Conservation (phyloP, 2,113 vertebrate species). For the Pipa parva region DNA sequence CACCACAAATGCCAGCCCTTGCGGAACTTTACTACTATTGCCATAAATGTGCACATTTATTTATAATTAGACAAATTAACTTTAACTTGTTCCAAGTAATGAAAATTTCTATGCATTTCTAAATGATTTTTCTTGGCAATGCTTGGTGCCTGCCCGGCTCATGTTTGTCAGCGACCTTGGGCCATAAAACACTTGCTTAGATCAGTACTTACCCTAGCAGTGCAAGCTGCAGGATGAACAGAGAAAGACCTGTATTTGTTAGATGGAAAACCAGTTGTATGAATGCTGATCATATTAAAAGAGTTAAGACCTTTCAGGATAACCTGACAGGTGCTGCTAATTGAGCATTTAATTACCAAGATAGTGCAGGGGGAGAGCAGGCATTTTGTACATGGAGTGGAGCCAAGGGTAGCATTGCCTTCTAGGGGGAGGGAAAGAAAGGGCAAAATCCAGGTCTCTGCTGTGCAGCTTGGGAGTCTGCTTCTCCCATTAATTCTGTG, state of each 20-base stretch:
- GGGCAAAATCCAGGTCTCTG: slow-evolving; percentile 26
- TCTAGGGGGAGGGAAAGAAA: background rate
- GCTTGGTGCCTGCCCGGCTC: too few relatives aligned
- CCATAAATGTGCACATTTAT: too few relatives aligned
- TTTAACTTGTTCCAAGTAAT: too few relatives aligned
- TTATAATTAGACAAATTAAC: too few relatives aligned
- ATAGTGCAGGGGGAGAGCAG: background rate
- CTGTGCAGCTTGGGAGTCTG: slow-evolving; percentile 25
- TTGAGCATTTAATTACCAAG: slow-evolving; percentile 27
- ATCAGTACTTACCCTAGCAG: too few relatives aligned
- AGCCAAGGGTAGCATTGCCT: background rate
- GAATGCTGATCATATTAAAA: slow-evolving; percentile 24
- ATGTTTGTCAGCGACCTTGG: too few relatives aligned
- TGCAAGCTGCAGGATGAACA: too few relatives aligned
- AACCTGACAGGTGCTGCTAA: slow-evolving; percentile 32
- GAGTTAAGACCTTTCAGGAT: slow-evolving; percentile 18
- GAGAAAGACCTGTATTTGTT: background rate
- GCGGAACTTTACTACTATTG: too few relatives aligned
- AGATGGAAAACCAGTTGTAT: slow-evolving; percentile 17
- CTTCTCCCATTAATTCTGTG: slow-evolving; percentile 34
- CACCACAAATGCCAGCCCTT: too few relatives aligned
- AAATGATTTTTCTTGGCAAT: too few relatives aligned
- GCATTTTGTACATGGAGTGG: background rate
- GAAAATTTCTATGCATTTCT: too few relatives aligned
- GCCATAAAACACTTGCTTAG: too few relatives aligned